phyloP scores from a whole-genome alignment of 2,113 vertebrate species.

The Lasiurus borealis region DNA sequence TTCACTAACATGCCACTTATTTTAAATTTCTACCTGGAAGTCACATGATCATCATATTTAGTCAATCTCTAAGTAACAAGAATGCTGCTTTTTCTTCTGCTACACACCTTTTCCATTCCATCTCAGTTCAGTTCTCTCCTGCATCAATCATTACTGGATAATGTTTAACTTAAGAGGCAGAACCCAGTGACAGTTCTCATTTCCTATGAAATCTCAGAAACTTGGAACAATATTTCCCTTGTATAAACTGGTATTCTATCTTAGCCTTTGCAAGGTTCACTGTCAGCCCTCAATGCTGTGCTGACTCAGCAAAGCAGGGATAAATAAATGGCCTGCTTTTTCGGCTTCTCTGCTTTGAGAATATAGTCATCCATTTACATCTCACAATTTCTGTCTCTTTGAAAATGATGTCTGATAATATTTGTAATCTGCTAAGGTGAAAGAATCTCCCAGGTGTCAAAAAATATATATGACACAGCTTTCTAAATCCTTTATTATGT shows the following conservation, averaged over 20 bases:
- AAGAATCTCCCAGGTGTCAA: constrained; percentile 38
- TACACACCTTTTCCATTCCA: not conserved
- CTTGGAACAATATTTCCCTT: constrained; percentile 24
- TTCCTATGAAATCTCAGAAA: not conserved
- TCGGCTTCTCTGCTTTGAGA: not conserved
- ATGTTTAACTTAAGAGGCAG: not conserved
- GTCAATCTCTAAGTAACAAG: not conserved
- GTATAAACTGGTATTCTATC: constrained; percentile 24
- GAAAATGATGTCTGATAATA: not conserved
- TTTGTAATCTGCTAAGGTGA: constrained; percentile 40
- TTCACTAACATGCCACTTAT: not conserved
- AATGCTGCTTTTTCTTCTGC: not conserved
- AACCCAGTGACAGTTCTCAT: not conserved
- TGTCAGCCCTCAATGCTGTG: not conserved
- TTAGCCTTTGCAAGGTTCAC: not conserved
- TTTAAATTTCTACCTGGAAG: not conserved
- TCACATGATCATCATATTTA: not conserved
- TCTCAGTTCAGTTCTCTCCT: not conserved
- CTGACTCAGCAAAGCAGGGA: constrained; percentile 12
- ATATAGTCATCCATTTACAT: not conserved
- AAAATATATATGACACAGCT: not conserved
- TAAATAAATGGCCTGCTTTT: constrained; percentile 51
- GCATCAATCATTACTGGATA: not conserved
- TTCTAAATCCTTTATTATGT: not conserved
- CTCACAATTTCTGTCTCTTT: constrained; percentile 14